Conservation (phyloP, 2,797 vertebrate species). For the Scleropages formosus region DNA sequence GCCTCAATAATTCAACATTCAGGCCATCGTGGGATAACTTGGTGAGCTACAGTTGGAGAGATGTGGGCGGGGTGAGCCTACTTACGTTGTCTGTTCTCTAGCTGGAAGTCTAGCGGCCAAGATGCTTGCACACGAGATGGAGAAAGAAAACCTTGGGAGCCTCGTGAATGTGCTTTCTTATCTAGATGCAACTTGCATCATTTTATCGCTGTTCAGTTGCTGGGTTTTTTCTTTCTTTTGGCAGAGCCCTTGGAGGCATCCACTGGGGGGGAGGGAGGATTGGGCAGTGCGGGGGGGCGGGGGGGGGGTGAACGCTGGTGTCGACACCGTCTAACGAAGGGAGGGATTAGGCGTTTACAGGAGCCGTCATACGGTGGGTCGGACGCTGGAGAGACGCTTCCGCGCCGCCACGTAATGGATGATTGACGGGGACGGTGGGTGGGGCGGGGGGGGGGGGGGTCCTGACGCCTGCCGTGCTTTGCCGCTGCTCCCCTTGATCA, state of each 20-base stretch:
- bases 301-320: slow-evolving; percentile 71
- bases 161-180: slow-evolving; percentile 65
- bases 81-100: slow-evolving; percentile 25
- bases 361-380: slow-evolving; percentile 96
- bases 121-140: not conserved
- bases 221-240: slow-evolving; percentile 63
- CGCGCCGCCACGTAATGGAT: slow-evolving; percentile 90
- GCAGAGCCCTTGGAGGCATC: slow-evolving; percentile 76
- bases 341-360: slow-evolving; percentile 94
- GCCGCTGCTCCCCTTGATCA: slow-evolving; percentile 91
- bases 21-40: slow-evolving; percentile 4
- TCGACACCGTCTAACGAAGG: slow-evolving; percentile 95
- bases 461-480: slow-evolving; percentile 83
- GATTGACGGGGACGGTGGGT: slow-evolving; percentile 92
- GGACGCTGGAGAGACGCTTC: slow-evolving; percentile 84
- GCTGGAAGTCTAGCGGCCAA: not conserved
- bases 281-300: no score
- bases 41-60: not conserved
- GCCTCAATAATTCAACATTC: slow-evolving; percentile 54
- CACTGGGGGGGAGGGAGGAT: slow-evolving; percentile 29
- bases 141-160: slow-evolving; percentile 21
- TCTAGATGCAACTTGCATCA: slow-evolving; percentile 82
- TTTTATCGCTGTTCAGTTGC: slow-evolving; percentile 82
- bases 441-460: slow-evolving; percentile 66
- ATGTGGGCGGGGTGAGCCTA: slow-evolving; percentile 37